Base-by-base conservation (phyloP, 1,140 invertebrate species). In the Orius insidiosus region DNA sequence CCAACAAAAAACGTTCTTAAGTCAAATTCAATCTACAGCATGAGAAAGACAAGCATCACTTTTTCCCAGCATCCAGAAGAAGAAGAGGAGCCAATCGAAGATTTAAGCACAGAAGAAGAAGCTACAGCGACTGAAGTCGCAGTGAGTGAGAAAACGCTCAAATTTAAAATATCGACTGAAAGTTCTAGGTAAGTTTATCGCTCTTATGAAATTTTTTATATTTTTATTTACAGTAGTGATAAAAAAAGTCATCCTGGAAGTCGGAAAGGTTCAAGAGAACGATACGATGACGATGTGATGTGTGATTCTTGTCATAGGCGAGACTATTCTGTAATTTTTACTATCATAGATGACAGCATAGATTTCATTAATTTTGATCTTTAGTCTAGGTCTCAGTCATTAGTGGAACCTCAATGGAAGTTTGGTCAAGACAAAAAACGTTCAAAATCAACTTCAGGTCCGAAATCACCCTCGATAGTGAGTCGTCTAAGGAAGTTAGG, bases 121-220 rank as follows among this genome's bases (percentile, higher is more conserved):
- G 75, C 76, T 54, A 78, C 75, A 2, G 76, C 75, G 6, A 82
- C 76, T 10, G 79, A 83, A 60, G 80, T 80, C 1, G 78, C 80
- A 53, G 69, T 81, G 41, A 79, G 76, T 41, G 80, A 83, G 55
- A 79, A 78, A 56, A 73, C 80, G 1, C 66, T 80, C 0, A 81
- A 80, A 54, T 78, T 78, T 52, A 78, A 78, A 56, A 76, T 78
- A 47, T 75, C 78, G 8, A 81, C 79, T 1, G 77, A 80, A 55
- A 68, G 71, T 44, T 63, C 60, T 16, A 6, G 40, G 51, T 52
- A 41, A 41, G 16, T 7, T 32, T 11, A 36, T 10, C 11, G 3
- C 11, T 11, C n/a, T n/a, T n/a, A n/a, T n/a, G n/a, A 24, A 24
- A 24, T 24, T 14, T 9, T 34, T 5, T 43, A 13, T 34, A 6